Evolutionary conservation across 2,797 vertebrate genomes (phyloP).

Genomic region (Netta rufina): DNA sequence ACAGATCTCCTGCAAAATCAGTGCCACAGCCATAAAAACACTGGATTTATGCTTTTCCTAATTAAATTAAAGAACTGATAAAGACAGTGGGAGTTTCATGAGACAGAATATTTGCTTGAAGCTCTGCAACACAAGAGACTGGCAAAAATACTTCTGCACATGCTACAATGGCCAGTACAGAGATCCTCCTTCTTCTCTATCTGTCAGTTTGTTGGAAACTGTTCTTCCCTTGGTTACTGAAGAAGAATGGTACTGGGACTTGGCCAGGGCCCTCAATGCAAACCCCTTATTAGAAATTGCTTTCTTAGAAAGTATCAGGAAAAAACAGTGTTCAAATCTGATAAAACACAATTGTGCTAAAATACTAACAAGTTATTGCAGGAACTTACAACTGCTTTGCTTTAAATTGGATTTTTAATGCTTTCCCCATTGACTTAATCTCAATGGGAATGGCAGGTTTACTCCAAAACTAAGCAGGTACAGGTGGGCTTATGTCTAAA

Average conservation of each 20-base stretch:
- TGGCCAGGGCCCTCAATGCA: not conserved
- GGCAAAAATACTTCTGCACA: not conserved
- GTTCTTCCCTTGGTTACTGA: not conserved
- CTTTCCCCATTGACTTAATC: not conserved
- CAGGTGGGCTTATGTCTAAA: not conserved
- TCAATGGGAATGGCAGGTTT: not conserved
- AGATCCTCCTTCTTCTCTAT: not conserved
- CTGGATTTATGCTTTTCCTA: not conserved
- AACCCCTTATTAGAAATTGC: not conserved
- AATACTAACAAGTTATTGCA: not conserved
- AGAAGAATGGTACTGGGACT: not conserved
- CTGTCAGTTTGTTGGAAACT: not conserved
- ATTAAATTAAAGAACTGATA: not conserved
- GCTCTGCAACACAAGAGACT: not conserved
- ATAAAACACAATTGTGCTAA: not conserved
- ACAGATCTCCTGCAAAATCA: not conserved
- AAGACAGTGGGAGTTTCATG: not conserved
- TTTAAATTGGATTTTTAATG: constrained; percentile 30
- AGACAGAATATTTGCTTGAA: not conserved
- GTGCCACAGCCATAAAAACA: not conserved
- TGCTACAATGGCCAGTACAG: rapidly evolving
- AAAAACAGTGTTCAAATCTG: not conserved
- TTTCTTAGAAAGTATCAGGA: not conserved
- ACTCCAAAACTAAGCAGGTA: not conserved
- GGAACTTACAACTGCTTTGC: not conserved